A percentile compares a stretch with the other conserved stretches of the same genome.
Evolutionary conservation across 2,888 invertebrate genomes (phyloP).

Genomic region (Glyphotaelius pellucidus): DNA sequence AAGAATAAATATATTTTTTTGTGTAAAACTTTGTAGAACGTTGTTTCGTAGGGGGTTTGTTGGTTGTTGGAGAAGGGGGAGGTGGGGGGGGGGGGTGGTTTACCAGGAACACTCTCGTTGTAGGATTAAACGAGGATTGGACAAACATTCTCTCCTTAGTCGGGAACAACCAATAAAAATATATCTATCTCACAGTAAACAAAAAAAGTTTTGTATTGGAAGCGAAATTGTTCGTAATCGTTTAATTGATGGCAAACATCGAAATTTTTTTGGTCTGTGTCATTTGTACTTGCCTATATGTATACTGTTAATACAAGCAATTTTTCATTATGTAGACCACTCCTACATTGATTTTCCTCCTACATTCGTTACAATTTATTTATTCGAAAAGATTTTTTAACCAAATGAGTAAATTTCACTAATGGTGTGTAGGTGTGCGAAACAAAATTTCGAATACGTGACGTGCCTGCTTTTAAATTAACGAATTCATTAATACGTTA

Average conservation of each 20-base stretch:
- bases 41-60: neutral
- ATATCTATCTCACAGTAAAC: neutral
- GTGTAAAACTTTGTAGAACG: neutral
- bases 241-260: neutral
- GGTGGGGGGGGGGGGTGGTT: neutral
- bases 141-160: neutral
- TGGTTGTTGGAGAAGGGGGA: neutral
- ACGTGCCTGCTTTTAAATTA: no score
- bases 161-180: neutral
- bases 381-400: no score
- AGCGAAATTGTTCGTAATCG: neutral
- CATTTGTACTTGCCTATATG: no score
- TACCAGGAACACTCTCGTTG: neutral
- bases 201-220: neutral
- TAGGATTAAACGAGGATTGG: neutral
- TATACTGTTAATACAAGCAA: neutral
- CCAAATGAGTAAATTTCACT: no score
- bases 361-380: no score
- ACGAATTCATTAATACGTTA: no score
- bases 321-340: neutral
- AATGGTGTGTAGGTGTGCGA: no score
- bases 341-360: neutral
- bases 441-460: no score
- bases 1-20: conserved; percentile 17
- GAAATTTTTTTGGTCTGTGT: neutral